Evolutionary conservation across 2,113 vertebrate genomes (phyloP).

Genomic region (Spheniscus mendiculus): DNA sequence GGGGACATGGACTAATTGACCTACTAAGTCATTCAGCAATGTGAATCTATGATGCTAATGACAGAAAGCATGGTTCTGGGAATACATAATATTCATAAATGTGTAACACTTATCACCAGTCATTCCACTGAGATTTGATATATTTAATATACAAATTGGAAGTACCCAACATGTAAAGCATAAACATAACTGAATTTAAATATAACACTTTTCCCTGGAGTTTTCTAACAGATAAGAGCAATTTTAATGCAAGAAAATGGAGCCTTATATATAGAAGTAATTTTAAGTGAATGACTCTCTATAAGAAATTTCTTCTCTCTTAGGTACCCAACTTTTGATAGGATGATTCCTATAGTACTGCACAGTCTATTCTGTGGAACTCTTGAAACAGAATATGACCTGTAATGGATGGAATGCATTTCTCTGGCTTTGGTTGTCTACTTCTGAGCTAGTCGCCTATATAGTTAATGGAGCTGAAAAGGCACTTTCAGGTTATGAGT

Average conservation of each 20-base stretch:
- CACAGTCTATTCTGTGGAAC: background rate
- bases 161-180: background rate
- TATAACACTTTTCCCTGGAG: background rate
- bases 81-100: slow-evolving; percentile 29
- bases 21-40: background rate
- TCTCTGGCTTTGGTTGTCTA: background rate
- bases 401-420: background rate
- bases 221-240: background rate
- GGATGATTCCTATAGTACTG: background rate
- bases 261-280: background rate
- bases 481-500: background rate
- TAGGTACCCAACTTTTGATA: background rate
- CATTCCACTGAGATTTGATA: background rate
- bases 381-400: background rate
- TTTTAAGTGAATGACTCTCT: background rate
- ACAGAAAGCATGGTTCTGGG: background rate
- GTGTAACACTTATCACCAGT: background rate
- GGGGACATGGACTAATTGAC: background rate
- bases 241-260: background rate
- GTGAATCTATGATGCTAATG: background rate
- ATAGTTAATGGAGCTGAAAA: background rate
- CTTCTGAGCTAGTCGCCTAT: background rate
- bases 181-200: slow-evolving; percentile 17
- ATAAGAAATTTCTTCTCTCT: background rate
- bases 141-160: slow-evolving; percentile 14